Base-by-base conservation (phyloP, 1,140 invertebrate species). In the Caenorhabditis briggsae region DNA sequence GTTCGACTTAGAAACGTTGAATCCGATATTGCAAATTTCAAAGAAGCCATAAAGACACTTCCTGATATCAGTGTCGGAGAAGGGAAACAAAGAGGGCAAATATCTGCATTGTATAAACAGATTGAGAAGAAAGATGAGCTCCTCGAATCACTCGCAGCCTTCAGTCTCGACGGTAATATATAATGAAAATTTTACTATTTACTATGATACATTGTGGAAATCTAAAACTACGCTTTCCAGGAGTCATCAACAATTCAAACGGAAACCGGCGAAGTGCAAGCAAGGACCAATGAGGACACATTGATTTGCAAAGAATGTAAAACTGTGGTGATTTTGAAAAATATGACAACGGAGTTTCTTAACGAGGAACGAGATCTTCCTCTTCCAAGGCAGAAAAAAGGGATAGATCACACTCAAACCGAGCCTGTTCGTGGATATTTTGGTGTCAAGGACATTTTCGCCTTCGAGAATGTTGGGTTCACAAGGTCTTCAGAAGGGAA, bases 381-480 rank as follows among this genome's bases (percentile, higher is more conserved):
- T 16, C 41, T 86, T 43, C 41, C 85, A 18, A 48, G 85, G 33
- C 85, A 86, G n/a, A 58, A 82, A 41, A 86, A 86, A 70, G 82
- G 82, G 6, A 58, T 86, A 25, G 85, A 86, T 43, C 41, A 64
- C n/a, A 82, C 85, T 50, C 85, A 86, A 50, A 86, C 48, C 3
- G 85, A 86, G 48, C 56, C 33, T 3, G 33, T 86, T 6, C 25
- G n/a, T 8, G 85, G 85, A 25, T 86, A 33, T 33, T 86, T 70
- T 12, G 74, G 43, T 23, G 56, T 86, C 7, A 83, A 56, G 16
- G 74, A 82, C 14, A 82, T 86, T 43, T 70, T 82, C 11, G 82
- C 70, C 16, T 86, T 86, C 20, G 74, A 86, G 53, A 82, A 86
- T 53, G 85, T 82, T 61, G 85, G 85, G 9, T 86, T 86, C 78